These are phyloP conservation scores for Erebia epiphron DNA, from an alignment of 2,888 invertebrate genomes.

Conservation along the genomic window DNA sequence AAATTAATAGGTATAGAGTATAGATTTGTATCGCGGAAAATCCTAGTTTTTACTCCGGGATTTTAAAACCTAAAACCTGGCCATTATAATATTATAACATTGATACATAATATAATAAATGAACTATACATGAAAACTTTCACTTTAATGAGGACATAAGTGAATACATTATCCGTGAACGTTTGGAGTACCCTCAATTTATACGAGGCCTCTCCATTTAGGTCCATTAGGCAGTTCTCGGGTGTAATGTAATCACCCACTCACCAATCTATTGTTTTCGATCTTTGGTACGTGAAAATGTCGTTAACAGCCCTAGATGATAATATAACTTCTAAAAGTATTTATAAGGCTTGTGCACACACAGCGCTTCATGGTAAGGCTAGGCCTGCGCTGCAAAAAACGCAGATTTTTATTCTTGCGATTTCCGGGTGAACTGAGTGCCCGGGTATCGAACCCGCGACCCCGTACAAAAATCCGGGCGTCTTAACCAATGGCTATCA, in stretches of 20 bases:
- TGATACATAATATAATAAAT: too few relatives aligned
- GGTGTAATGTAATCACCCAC: constrained; percentile 53
- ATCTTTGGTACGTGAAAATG: constrained; percentile 28
- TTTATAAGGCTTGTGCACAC: not conserved
- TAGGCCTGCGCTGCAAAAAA: too few relatives aligned
- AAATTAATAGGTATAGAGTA: too few relatives aligned
- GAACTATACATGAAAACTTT: not conserved
- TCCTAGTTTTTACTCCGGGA: too few relatives aligned
- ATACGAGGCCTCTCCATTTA: constrained; percentile 48
- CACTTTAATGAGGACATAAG: constrained; percentile 9
- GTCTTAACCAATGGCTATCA: too few relatives aligned
- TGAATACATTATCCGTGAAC: constrained; percentile 21
- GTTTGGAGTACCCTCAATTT: constrained; percentile 41
- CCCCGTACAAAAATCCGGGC: too few relatives aligned
- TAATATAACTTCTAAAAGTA: not conserved
- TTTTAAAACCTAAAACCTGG: too few relatives aligned
- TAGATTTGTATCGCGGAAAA: too few relatives aligned
- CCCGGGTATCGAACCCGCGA: too few relatives aligned
- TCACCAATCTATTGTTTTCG: constrained; percentile 48
- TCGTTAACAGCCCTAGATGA: constrained; percentile 4
- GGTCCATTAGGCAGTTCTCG: constrained; percentile 50
- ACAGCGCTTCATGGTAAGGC: not conserved
- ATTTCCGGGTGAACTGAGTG: too few relatives aligned
- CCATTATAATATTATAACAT: too few relatives aligned
- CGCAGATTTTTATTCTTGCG: too few relatives aligned